These are phyloP conservation scores for Leptosomus discolor DNA, from an alignment of 2,113 vertebrate genomes.

Conservation along the genomic window DNA sequence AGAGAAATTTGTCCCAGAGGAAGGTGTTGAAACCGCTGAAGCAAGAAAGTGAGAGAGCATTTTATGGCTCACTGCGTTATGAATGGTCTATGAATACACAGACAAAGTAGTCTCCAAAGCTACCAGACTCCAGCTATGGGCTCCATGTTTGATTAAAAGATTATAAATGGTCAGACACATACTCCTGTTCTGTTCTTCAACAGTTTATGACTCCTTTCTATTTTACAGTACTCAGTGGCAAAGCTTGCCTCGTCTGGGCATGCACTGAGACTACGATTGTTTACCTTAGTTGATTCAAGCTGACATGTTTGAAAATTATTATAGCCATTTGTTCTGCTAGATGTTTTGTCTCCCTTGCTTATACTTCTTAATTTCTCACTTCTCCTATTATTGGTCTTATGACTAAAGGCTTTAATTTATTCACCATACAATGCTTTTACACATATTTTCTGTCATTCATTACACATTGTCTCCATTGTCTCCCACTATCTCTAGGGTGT, in stretches of 20 bases:
- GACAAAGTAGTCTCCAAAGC: slow-evolving; percentile 47
- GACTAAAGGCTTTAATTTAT: slow-evolving; percentile 74
- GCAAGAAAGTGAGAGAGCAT: slow-evolving; percentile 70
- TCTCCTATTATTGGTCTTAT: slow-evolving; percentile 66
- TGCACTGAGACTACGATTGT: slow-evolving; percentile 38
- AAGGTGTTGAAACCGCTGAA: slow-evolving; percentile 60
- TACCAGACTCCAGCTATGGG: slow-evolving; percentile 1
- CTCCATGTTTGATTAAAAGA: slow-evolving; percentile 67
- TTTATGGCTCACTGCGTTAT: slow-evolving; percentile 63
- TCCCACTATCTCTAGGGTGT: slow-evolving; percentile 6
- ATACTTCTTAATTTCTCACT: slow-evolving; percentile 59
- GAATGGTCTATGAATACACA: slow-evolving; percentile 31
- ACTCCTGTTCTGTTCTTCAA: slow-evolving; percentile 64
- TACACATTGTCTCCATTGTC: slow-evolving; percentile 23
- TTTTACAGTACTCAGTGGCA: slow-evolving; percentile 49
- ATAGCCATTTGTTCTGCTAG: slow-evolving; percentile 63
- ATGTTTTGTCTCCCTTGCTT: slow-evolving; percentile 49
- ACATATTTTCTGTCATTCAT: slow-evolving; percentile 23
- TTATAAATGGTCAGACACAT: slow-evolving; percentile 64
- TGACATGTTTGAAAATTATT: slow-evolving; percentile 52
- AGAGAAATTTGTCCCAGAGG: slow-evolving; percentile 72
- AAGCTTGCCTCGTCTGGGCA: slow-evolving; percentile 44
- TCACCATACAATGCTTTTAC: slow-evolving; percentile 38
- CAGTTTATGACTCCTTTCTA: slow-evolving; percentile 59
- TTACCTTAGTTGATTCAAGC: slow-evolving; percentile 64